These are phyloP conservation scores for Monomorium pharaonis DNA, from an alignment of 1,140 invertebrate genomes.

Conservation along the genomic window DNA sequence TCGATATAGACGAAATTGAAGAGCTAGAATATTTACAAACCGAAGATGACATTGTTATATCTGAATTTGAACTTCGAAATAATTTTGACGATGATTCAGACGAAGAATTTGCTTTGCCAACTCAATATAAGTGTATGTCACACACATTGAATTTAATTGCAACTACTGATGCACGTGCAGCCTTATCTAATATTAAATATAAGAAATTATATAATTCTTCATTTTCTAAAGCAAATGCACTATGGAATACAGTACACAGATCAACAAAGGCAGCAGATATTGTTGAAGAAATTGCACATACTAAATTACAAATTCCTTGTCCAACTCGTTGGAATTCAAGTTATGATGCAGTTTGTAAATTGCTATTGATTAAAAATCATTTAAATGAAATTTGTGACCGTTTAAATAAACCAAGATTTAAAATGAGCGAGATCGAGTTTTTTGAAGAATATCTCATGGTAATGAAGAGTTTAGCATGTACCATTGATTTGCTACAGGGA, in stretches of 20 bases:
- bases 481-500: slow-evolving; percentile 28
- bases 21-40: slow-evolving; percentile 19
- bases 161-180: background rate
- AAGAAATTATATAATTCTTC: slow-evolving; percentile 17
- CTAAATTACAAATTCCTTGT: no score
- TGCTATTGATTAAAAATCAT: no score
- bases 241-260: no score
- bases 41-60: slow-evolving; percentile 11
- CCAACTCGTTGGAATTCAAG: no score
- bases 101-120: slow-evolving; percentile 19
- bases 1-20: slow-evolving; percentile 11
- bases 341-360: no score
- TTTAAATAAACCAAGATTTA: no score
- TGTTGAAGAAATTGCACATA: no score
- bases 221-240: slow-evolving; percentile 13
- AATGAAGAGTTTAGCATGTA: background rate
- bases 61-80: slow-evolving; percentile 9
- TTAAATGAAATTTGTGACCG: no score
- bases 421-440: no score
- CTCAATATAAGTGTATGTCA: background rate
- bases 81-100: slow-evolving; percentile 1
- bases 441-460: no score
- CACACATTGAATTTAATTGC: slow-evolving; percentile 6
- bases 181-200: background rate
- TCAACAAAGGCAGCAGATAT: no score